Evolutionary conservation across 2,888 invertebrate species (phyloP).

Genomic region (Neria commutata): DNA sequence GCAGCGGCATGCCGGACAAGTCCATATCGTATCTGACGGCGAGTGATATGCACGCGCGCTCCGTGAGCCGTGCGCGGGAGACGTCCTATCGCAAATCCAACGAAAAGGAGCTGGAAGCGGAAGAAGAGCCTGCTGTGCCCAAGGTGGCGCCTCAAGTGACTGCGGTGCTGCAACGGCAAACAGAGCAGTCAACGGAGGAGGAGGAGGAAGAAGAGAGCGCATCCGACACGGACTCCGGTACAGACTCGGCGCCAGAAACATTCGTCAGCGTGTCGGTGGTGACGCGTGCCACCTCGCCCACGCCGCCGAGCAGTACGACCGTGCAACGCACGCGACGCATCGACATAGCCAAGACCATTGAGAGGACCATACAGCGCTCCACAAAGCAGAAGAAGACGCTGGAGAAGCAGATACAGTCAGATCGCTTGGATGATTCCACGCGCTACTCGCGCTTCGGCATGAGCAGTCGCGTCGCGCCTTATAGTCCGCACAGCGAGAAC

Average conservation of each 20-base stretch:
- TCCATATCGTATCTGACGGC: slow-evolving; percentile 59
- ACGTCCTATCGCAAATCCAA: slow-evolving; percentile 61
- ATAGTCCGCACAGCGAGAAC: slow-evolving; percentile 58
- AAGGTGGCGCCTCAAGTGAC: background rate
- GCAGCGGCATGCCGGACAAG: slow-evolving; percentile 38
- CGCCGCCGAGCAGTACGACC: slow-evolving; percentile 68
- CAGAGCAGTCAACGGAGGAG: slow-evolving; percentile 43
- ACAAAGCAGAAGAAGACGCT: slow-evolving; percentile 66
- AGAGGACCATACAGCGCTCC: slow-evolving; percentile 71
- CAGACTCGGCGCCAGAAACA: slow-evolving; percentile 44
- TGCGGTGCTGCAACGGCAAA: slow-evolving; percentile 35
- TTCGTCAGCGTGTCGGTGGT: slow-evolving; percentile 68
- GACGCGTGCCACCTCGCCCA: slow-evolving; percentile 80
- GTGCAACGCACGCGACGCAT: slow-evolving; percentile 70
- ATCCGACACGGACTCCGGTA: slow-evolving; percentile 33
- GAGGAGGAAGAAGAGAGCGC: slow-evolving; percentile 33
- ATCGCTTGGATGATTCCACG: slow-evolving; percentile 73
- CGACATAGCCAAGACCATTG: slow-evolving; percentile 75
- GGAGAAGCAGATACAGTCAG: slow-evolving; percentile 78
- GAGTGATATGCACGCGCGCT: slow-evolving; percentile 58
- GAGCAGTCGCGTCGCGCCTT: slow-evolving; percentile 65
- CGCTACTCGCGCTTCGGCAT: slow-evolving; percentile 69
- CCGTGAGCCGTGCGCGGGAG: slow-evolving; percentile 52
- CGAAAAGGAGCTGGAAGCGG: slow-evolving; percentile 54
- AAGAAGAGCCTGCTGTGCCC: slow-evolving; percentile 16